Percentiles rank a stretch among this genome's conserved stretches.
phyloP scores from a whole-genome alignment of 2,797 vertebrate species.

The Cichlasoma orientale region DNA sequence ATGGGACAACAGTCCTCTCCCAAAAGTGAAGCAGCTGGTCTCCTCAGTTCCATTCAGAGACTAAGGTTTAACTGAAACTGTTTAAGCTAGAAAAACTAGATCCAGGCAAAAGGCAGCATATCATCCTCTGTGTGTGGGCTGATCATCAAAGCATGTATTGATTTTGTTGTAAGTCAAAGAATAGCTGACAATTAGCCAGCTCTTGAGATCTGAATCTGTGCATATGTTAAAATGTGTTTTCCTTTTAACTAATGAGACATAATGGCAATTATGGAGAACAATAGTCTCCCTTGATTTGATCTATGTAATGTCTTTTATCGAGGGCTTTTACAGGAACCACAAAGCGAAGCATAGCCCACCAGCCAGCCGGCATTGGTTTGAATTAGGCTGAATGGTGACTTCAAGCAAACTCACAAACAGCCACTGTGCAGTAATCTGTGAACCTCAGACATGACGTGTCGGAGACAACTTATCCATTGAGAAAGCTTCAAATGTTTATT shows the following conservation, averaged over 20 bases:
- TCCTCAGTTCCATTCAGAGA: background rate
- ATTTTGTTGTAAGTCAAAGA: slow-evolving; percentile 20
- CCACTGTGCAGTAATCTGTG: slow-evolving; percentile 43
- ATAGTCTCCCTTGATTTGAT: slow-evolving; percentile 3
- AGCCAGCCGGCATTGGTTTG: slow-evolving; percentile 9
- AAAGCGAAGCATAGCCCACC: slow-evolving; percentile 21
- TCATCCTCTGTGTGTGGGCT: background rate
- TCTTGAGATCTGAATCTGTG: slow-evolving; percentile 4
- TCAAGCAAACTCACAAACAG: slow-evolving; percentile 48
- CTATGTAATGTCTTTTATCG: slow-evolving; percentile 35
- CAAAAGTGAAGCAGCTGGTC: background rate
- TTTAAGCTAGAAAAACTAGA: slow-evolving; percentile 13
- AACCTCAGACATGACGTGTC: slow-evolving; percentile 70
- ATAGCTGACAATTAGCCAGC: slow-evolving; percentile 28
- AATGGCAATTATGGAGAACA: slow-evolving; percentile 22
- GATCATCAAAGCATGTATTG: background rate
- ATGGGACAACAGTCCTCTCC: too few species aligned
- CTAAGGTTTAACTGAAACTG: background rate
- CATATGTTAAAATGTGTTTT: background rate
- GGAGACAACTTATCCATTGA: slow-evolving; percentile 54
- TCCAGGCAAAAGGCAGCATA: background rate
- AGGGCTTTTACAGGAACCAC: slow-evolving; percentile 19
- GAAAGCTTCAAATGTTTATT: slow-evolving; percentile 63
- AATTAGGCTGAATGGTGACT: slow-evolving; percentile 15
- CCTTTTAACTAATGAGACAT: background rate